Evolutionary conservation across 2,113 vertebrate genomes (phyloP).

Genomic region (Circaetus cinerascens): DNA sequence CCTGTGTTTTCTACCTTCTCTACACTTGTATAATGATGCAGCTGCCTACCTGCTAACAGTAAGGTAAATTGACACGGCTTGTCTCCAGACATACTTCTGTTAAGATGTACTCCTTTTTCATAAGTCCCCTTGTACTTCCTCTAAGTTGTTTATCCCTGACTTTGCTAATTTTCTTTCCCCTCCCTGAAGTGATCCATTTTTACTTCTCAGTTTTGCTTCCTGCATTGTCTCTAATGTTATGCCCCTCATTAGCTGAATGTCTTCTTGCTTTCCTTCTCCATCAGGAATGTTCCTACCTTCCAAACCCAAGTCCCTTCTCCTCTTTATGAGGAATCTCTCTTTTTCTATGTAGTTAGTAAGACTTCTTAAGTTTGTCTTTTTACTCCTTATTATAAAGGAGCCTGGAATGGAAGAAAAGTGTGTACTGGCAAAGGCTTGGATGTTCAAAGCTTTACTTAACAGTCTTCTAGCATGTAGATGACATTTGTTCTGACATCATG

Average conservation of each 20-base stretch:
- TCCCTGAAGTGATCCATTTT: neutral
- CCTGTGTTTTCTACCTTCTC: neutral
- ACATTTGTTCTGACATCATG: neutral
- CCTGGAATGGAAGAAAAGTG: neutral
- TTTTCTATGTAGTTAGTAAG: neutral
- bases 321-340: neutral
- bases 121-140: neutral
- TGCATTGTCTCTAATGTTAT: neutral
- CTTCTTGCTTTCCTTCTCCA: neutral
- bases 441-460: neutral
- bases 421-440: neutral
- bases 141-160: neutral
- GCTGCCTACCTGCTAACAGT: neutral
- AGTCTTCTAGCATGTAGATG: neutral
- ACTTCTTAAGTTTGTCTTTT: neutral
- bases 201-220: neutral
- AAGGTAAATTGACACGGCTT: neutral
- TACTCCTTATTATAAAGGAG: neutral
- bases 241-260: accelerated
- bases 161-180: neutral
- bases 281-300: neutral
- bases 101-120: neutral
- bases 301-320: neutral
- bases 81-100: neutral
- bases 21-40: neutral